These are phyloP conservation scores for Ctenoplectra terminalis DNA, from an alignment of 1,140 invertebrate species.

Conservation along the genomic window DNA sequence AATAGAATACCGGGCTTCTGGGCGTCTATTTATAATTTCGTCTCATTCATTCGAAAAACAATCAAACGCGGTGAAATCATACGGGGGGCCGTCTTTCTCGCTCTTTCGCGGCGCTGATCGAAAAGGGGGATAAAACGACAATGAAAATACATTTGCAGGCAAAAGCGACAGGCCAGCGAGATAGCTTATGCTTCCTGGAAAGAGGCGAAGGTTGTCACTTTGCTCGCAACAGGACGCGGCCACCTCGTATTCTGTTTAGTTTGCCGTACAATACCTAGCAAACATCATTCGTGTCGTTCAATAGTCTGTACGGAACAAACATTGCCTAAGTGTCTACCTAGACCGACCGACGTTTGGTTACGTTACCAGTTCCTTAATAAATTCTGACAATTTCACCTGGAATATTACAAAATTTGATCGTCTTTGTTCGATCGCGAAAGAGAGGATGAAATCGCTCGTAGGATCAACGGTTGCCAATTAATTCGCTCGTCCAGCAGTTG, in stretches of 20 bases:
- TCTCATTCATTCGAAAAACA: conserved; percentile 66
- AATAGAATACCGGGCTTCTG: conserved; percentile 47
- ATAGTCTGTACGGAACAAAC: conserved; percentile 58
- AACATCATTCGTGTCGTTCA: conserved; percentile 62
- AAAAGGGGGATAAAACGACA: conserved; percentile 64
- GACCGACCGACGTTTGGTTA: conserved; percentile 1
- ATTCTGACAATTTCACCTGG: not conserved
- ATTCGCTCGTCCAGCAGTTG: conserved; percentile 7
- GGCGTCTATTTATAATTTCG: conserved; percentile 65
- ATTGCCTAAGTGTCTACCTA: conserved; percentile 39
- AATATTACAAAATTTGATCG: not conserved
- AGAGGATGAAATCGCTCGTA: not conserved
- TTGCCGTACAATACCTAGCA: conserved; percentile 65
- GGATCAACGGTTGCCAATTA: not conserved
- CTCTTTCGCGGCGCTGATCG: conserved; percentile 26
- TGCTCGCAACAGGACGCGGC: conserved; percentile 52
- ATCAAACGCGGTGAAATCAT: conserved; percentile 60
- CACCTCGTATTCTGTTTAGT: conserved; percentile 65
- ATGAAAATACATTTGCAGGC: conserved; percentile 69
- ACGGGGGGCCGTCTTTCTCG: not conserved
- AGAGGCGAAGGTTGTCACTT: conserved; percentile 68
- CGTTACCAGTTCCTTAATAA: not conserved
- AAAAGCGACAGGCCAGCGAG: conserved; percentile 66
- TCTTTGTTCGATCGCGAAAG: not conserved
- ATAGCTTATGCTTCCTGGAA: conserved; percentile 69